phyloP scores from a whole-genome alignment of 2,888 invertebrate genomes.

The Xanthia togata region DNA sequence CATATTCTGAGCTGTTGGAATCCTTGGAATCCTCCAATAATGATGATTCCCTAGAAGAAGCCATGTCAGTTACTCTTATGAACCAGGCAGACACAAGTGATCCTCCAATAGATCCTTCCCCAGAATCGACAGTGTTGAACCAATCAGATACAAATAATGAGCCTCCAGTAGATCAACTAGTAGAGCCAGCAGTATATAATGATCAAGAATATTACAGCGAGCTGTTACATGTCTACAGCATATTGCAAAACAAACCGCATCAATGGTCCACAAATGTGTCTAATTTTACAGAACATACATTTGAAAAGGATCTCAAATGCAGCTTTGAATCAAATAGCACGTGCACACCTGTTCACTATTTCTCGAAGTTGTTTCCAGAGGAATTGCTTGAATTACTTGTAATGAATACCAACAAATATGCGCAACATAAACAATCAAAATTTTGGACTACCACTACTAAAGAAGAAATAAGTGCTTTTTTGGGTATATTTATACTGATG shows the following conservation, averaged over 20 bases:
- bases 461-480: conserved; percentile 15
- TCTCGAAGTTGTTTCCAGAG: conserved; percentile 17
- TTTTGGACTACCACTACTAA: conserved; percentile 13
- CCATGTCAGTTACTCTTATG: conserved; percentile 29
- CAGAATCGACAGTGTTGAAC: conserved; percentile 24
- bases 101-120: conserved; percentile 27
- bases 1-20: conserved; percentile 23
- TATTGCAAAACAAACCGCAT: conserved; percentile 21
- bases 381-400: conserved; percentile 23
- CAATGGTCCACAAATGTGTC: conserved; percentile 18
- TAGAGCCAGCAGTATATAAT: too few species aligned
- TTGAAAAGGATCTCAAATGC: conserved; percentile 29
- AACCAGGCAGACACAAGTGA: conserved; percentile 26
- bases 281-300: conserved; percentile 24
- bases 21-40: conserved; percentile 22
- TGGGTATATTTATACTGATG: conserved; percentile 21
- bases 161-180: conserved; percentile 27
- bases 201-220: conserved; percentile 37
- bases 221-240: conserved; percentile 32
- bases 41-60: conserved; percentile 21
- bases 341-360: conserved; percentile 6
- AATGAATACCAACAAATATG: conserved; percentile 17
- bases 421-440: conserved; percentile 11
- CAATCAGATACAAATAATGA: conserved; percentile 32
- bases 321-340: conserved; percentile 14